Base-by-base conservation (phyloP, 2,113 vertebrate species). In the Brachionichthys hirsutus region DNA sequence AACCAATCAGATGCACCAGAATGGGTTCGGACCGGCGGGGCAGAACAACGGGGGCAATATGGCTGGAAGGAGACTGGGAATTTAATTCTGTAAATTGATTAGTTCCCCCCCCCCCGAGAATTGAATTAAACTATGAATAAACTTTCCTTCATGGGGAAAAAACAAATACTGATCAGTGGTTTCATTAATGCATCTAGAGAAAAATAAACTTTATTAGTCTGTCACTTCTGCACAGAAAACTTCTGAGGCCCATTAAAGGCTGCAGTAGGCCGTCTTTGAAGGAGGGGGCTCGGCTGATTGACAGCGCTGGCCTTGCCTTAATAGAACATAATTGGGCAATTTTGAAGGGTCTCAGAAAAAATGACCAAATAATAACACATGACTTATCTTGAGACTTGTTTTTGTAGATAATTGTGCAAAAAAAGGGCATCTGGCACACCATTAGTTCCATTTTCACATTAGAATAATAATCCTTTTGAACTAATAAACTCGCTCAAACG, bases 301-400 rank as follows among this genome's bases (percentile, higher is more conserved):
- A 94, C 93, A 94, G 89, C 89, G 89, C 92, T 94, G 94, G 95
- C 95, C 94, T 98, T 95, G 94, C 92, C 94, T 96, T 96, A 97
- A 97, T 96, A 94, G 94, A 92, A 91, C 92, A 92, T 96, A 96
- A 97, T 96, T 97, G 93, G 90, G 92, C 93, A 97, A 95, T 95
- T 94, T 94, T 91, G 92, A 91, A 85, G 85, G 88, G 89, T 87
- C 88, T 89, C 84, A 83, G 85, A 89, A 70, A 70, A 88, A 91
- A 86, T 87, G 88, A 89, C 89, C 89, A 90, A 91, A 92, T 91
- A 92, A 91, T 91, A 91, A 90, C 90, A 92, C 82, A 85, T 85
- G 89, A 87, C 89, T 89, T 90, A 88, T 88, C 88, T 90, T 81
- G 72, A 89, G 84, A 81, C 83, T 87, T 92, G 91, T 92, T 92